Conservation (phyloP, 2,888 invertebrate species). For the Catocala nupta region DNA sequence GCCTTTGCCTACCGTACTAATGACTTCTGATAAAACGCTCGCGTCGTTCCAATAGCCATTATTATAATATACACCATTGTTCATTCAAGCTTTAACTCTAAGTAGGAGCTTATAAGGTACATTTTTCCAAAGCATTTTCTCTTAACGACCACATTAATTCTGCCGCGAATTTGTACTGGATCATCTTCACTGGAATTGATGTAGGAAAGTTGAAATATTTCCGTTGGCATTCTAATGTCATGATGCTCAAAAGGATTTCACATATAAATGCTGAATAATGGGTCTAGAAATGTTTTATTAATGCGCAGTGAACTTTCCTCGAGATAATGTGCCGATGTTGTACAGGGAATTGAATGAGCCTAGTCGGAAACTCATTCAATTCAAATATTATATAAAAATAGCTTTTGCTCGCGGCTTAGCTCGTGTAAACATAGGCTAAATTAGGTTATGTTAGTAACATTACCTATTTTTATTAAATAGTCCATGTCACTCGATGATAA, state of each 20-base stretch:
- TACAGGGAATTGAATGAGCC: too few species aligned
- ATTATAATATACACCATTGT: neutral
- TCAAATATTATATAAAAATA: too few species aligned
- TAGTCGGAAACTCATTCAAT: too few species aligned
- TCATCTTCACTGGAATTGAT: conserved; percentile 35
- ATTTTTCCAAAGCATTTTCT: neutral
- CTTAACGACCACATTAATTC: conserved; percentile 19
- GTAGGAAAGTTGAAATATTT: conserved; percentile 26
- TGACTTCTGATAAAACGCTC: conserved; percentile 22
- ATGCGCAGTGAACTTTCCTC: too few species aligned
- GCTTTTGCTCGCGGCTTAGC: too few species aligned
- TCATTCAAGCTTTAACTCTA: conserved; percentile 23
- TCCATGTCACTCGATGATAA: too few species aligned
- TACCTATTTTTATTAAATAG: too few species aligned
- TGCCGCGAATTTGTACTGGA: conserved; percentile 37
- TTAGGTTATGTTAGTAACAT: too few species aligned
- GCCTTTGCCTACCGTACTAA: conserved; percentile 19
- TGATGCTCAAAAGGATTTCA: neutral
- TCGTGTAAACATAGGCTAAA: too few species aligned
- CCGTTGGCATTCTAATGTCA: conserved; percentile 16
- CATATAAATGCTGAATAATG: too few species aligned
- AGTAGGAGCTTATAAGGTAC: rapidly evolving
- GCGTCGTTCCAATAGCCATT: neutral
- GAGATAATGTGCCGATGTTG: too few species aligned
- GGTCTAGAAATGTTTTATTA: too few species aligned